Evolutionary conservation across 2,113 vertebrate species (phyloP), one percentile per base, ranked within the genome.

Genomic region (Melanostigma gelatinosum): DNA sequence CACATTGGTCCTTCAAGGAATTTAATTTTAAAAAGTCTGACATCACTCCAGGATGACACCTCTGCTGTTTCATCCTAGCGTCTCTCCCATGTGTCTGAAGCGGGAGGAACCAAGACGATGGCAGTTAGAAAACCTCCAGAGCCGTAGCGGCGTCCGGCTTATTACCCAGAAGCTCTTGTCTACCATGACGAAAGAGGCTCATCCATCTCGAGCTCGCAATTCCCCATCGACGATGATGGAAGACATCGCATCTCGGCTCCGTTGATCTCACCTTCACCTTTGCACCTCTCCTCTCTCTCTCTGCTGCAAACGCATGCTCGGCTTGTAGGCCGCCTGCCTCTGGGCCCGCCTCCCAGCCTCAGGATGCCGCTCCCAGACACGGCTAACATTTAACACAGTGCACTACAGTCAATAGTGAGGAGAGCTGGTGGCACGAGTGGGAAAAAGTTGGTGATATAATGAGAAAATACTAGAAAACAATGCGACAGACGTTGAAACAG

Each of bases 221-320:
- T 82, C 76, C 54, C 42, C 36, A 24, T 61, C 62, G 76, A 89
- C 32, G 60, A n/a, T 61, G 64, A 83, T 58, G 50, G 62, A 86
- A 69, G 66, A 68, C 38, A 73, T 88, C 71, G 72, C 78, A 82
- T 77, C 76, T 83, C 60, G 62, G 80, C 58, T 70, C 73, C 18
- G 54, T 80, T 42, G 38, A 55, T 73, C 76, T 86, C 83, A 88
- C 82, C 82, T 79, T 89, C 86, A 85, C 86, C 80, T 83, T 60
- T 80, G 74, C 79, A 60, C 72, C 52, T 66, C 67, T 29, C 46
- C n/a, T 7, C 18, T 29, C 40, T 72, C 36, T 36, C 58, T 58
- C 27, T 32, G 8, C 16, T 60, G 72, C n/a, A 63, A 29, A 12
- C 38, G 70, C 20, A 69, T 46, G 57, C 44, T 64, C 42, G 65